Evolutionary conservation across 2,888 invertebrate genomes (phyloP).

Genomic region (Cordilura impudica): DNA sequence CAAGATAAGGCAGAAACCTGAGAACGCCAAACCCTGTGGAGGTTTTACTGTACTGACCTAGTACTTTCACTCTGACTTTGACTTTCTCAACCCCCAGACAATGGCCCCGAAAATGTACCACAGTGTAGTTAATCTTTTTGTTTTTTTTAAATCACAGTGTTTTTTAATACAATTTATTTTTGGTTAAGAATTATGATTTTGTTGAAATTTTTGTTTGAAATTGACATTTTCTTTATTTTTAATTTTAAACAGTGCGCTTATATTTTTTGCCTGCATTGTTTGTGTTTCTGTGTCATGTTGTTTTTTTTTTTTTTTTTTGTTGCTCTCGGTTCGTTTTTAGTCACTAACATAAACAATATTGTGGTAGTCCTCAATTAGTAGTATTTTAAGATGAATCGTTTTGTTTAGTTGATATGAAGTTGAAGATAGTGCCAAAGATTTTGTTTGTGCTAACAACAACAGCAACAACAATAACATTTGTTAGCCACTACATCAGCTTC

Average conservation of each 20-base stretch:
- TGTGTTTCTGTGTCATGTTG: constrained; percentile 31
- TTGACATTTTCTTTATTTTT: constrained; percentile 27
- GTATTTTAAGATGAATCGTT: constrained; percentile 64
- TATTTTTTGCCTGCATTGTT: constrained; percentile 32
- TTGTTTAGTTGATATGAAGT: constrained; percentile 64
- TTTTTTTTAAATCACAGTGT: constrained; percentile 1
- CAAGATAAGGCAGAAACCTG: no score
- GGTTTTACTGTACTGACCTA: no score
- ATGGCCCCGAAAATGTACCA: no score
- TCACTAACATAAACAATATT: constrained; percentile 61
- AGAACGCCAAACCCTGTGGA: no score
- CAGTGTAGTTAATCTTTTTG: constrained; percentile 22
- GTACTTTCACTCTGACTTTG: no score
- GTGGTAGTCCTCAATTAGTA: constrained; percentile 67
- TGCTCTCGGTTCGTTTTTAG: constrained; percentile 53
- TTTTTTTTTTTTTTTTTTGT: constrained; percentile 28
- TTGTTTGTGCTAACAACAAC: constrained; percentile 51
- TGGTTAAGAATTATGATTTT: no score
- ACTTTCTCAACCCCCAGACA: no score
- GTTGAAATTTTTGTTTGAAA: constrained; percentile 14
- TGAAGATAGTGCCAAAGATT: constrained; percentile 63
- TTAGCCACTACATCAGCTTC: neutral
- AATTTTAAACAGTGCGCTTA: constrained; percentile 20
- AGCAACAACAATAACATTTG: no score
- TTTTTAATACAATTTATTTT: no score